Evolutionary conservation across 2,113 vertebrate genomes (phyloP), one percentile per base, ranked within the genome.

Genomic region (Aptenodytes patagonicus): DNA sequence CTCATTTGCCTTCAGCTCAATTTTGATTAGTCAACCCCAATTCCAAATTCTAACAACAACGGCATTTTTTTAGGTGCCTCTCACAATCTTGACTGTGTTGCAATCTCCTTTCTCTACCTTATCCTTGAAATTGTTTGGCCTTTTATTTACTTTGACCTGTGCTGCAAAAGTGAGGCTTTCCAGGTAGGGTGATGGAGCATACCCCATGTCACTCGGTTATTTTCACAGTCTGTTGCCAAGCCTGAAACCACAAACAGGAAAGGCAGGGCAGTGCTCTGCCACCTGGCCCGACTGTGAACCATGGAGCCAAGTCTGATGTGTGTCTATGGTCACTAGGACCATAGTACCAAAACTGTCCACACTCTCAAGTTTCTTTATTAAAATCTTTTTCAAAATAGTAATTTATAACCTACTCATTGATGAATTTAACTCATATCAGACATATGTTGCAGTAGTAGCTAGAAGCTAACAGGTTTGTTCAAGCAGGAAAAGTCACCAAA

Each of bases 311-410:
- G 20, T 3, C 26, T 19, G 10, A 13, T n/a, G n/a, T 4, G 10
- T 0, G 0, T 26, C 44, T 10, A 4, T 1, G 0, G 19, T 21
- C 58, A 19, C 51, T 17, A 13, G 58, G 38, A 18, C 29, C 46
- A 2, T 4, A 10, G 38, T 6, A 46, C 17, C 31, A 19, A 54
- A 34, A 29, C 11, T 7, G 9, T 4, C 15, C 15, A 31, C 7
- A 0, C 25, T 29, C 8, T 47, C 42, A 17, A 40, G 22, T 47
- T 36, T 25, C 31, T 11, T 26, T 13, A 16, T 24, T 64, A 52
- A 73, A 57, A 69, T 20, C 7, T 40, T 28, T 81, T 34, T 60
- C 22, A n/a, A 26, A 54, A 32, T 9, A 34, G 34, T 16, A 29
- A 34, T 29, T 44, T 55, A 29, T 11, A 34, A 47, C 26, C 22